Base-by-base conservation (phyloP, 2,797 vertebrate species). In the Yasuhikotakia modesta region DNA sequence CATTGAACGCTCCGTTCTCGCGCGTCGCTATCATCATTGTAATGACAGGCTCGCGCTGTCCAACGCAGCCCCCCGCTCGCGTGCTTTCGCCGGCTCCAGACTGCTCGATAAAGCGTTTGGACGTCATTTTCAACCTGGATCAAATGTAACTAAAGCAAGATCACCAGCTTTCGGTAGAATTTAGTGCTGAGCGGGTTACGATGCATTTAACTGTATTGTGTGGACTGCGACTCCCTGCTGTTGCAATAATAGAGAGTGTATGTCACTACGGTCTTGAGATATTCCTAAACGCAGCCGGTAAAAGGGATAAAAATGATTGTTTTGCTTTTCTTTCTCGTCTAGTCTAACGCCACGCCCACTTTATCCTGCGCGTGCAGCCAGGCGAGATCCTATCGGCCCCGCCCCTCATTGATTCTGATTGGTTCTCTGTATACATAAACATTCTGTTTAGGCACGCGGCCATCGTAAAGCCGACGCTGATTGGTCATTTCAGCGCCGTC, bases 191-290 rank as follows among this genome's bases (percentile, higher is more conserved):
- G 43, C 83, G 79, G 85, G 89, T 83, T 87, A 81, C 65, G 82
- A 92, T 91, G 87, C 93, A 94, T 94, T 93, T 92, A 94, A 90
- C 82, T 82, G 73, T 88, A 89, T 87, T 91, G 89, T 90, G 87
- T 82, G 80, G 74, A 87, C 70, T 85, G 81, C 73, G 80, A 79
- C 52, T 81, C 75, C 64, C 73, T 80, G 58, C 66, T 66, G 81
- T 75, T 84, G 85, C 80, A 85, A 77, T 70, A 83, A 90, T 87
- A 90, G 64, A 73, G 87, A 90, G 90, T 85, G 87, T 85, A 82
- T 82, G 81, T 73, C 80, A 55, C 84, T 85, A 68, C 83, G 81
- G 74, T 75, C 85, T 86, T 85, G 78, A 85, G 83, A 87, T 22
- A 43, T 43, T 11, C 39, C 81, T 86, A 88, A 90, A 89, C 89